Evolutionary conservation across 2,888 invertebrate species (phyloP).

Genomic region (Leptopilina drosophilae): DNA sequence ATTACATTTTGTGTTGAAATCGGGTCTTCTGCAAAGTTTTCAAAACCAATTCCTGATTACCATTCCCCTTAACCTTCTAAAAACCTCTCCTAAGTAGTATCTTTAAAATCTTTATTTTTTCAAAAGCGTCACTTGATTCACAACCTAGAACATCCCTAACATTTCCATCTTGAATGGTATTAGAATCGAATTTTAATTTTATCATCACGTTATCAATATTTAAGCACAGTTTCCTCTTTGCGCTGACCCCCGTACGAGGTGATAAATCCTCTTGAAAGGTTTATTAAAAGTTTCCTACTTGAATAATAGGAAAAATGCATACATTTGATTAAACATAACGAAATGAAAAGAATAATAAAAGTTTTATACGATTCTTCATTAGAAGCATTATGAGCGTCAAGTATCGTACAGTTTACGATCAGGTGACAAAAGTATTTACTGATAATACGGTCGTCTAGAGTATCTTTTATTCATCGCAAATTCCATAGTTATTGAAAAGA

Average conservation of each 20-base stretch:
- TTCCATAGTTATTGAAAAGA: slow-evolving; percentile 28
- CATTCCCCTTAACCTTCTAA: too few species aligned
- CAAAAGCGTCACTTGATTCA: too few species aligned
- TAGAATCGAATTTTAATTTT: too few species aligned
- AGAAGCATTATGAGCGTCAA: slow-evolving; percentile 19
- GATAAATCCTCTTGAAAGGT: background rate
- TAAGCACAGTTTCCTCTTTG: too few species aligned
- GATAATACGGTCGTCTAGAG: background rate
- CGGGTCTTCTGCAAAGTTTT: too few species aligned
- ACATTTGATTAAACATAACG: background rate
- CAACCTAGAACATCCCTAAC: too few species aligned
- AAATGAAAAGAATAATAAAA: slow-evolving; percentile 3
- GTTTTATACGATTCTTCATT: slow-evolving; percentile 2
- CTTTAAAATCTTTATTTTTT: too few species aligned
- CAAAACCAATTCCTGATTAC: too few species aligned
- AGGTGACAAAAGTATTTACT: slow-evolving; percentile 23
- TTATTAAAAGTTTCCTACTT: background rate
- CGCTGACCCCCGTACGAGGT: background rate
- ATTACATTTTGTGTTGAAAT: too few species aligned
- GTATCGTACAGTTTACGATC: slow-evolving; percentile 10
- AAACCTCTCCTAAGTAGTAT: too few species aligned
- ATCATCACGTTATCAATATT: too few species aligned
- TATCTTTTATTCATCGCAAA: slow-evolving; percentile 33
- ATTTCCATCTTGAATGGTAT: too few species aligned
- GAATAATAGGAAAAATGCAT: slow-evolving; percentile 10